Evolutionary conservation across 2,888 invertebrate genomes (phyloP).

Genomic region (Tipula unca): DNA sequence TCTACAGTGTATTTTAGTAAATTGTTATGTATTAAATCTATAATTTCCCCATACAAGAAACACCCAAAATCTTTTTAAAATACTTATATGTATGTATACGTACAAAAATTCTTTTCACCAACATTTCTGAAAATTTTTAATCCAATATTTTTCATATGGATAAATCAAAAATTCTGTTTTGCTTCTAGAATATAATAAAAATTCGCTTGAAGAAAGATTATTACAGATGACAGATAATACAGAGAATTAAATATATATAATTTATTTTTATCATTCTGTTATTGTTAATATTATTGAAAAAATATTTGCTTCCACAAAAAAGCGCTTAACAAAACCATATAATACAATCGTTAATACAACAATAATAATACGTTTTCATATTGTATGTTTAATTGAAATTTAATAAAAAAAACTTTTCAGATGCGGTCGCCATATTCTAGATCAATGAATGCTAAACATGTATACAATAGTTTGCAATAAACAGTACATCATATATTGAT

Average conservation of each 20-base stretch:
- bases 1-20: too few relatives aligned
- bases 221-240: not conserved
- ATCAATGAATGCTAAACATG: not conserved
- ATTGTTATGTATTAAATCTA: too few relatives aligned
- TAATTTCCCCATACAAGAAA: too few relatives aligned
- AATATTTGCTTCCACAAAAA: too few relatives aligned
- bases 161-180: not conserved
- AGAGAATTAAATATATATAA: not conserved
- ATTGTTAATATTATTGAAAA: not conserved
- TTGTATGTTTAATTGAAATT: not conserved
- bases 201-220: not conserved
- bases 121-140: not conserved
- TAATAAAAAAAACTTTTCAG: too few relatives aligned
- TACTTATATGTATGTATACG: too few relatives aligned
- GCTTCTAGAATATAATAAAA: not conserved
- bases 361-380: not conserved
- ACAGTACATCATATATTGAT: not conserved
- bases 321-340: not conserved
- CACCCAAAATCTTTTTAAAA: too few relatives aligned
- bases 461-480: too few relatives aligned
- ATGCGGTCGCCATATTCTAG: not conserved
- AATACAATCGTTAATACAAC: not conserved
- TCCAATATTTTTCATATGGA: not conserved
- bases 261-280: not conserved
- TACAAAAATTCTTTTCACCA: not conserved